Evolutionary conservation across 2,797 vertebrate genomes (phyloP), one percentile per base, ranked within the genome.

Genomic region (Otolemur crassicaudatus): DNA sequence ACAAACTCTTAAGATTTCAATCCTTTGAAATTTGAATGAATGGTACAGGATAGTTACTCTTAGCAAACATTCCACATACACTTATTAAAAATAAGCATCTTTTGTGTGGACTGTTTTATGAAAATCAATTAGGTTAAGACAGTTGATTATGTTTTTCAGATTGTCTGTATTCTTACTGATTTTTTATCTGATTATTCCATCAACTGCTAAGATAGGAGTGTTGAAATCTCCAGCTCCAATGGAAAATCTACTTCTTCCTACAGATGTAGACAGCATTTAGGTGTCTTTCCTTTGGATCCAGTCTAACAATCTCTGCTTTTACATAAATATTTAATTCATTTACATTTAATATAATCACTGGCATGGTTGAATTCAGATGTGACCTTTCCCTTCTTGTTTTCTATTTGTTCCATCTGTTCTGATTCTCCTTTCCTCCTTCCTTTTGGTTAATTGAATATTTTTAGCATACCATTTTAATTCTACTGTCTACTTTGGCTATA

Each of bases 41-140:
- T 53, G 31, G 75, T 43, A 75, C 31, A 46, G 13, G 31, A 72
- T 37, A 6, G 27, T 37, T n/a, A 34, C 56, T 37, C 79, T 61
- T 43, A 19, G 60, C 49, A 92, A 83, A 87, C 27, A 61, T 80
- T 73, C 25, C n/a, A 73, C 6, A 27, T 5, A 5, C 22, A 37
- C 27, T 60, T 76, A 89, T 61, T 73, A 72, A 95, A 95, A 91
- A 58, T 58, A 87, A 94, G 31, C 23, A 60, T 88, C 40, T 31
- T 14, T 13, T 37, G 22, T 19, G 17, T 77, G 17, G 14, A 37
- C 29, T n/a, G 37, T 43, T 86, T 22, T 87, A n/a, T 23, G 56
- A 90, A 87, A 79, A 85, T 13, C 23, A 40, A 7, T 31, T 40
- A 29, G 8, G 84, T 69, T 25, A 87, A 61, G 75, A 49, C 2